Evolutionary conservation across 2,797 vertebrate species (phyloP).

Genomic region (Eulemur rubriventer): DNA sequence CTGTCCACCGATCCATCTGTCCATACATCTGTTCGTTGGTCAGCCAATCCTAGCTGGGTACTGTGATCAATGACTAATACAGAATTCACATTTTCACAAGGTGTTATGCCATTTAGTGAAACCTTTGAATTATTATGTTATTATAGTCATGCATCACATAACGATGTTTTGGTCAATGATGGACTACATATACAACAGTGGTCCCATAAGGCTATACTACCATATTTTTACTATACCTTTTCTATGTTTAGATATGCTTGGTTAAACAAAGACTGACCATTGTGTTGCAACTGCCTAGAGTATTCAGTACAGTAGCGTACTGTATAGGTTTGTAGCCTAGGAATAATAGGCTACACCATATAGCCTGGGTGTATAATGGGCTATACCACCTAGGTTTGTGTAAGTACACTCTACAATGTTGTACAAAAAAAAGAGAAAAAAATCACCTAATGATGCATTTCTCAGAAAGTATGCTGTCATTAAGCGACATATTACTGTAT

Average conservation of each 20-base stretch:
- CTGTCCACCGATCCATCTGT: not conserved
- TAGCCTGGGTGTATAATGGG: too few relatives aligned
- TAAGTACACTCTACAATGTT: too few relatives aligned
- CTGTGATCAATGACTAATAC: not conserved
- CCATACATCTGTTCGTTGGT: not conserved
- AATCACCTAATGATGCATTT: too few relatives aligned
- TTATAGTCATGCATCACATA: not conserved
- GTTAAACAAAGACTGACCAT: not conserved
- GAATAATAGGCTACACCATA: not conserved
- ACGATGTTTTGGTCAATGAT: not conserved
- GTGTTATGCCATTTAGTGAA: conserved; percentile 1
- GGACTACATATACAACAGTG: too few relatives aligned
- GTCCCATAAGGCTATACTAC: not conserved
- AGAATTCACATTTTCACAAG: not conserved
- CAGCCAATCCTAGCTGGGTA: not conserved
- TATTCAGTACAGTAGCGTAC: not conserved
- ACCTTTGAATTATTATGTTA: not conserved
- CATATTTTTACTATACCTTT: not conserved
- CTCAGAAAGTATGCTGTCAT: too few relatives aligned
- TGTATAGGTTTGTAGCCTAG: not conserved
- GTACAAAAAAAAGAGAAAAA: too few relatives aligned
- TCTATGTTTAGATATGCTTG: not conserved
- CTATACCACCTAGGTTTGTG: too few relatives aligned
- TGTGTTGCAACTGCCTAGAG: not conserved
- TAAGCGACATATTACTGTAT: too few relatives aligned